Evolutionary conservation across 2,797 vertebrate species (phyloP).

Genomic region (Macropus fuliginosus): DNA sequence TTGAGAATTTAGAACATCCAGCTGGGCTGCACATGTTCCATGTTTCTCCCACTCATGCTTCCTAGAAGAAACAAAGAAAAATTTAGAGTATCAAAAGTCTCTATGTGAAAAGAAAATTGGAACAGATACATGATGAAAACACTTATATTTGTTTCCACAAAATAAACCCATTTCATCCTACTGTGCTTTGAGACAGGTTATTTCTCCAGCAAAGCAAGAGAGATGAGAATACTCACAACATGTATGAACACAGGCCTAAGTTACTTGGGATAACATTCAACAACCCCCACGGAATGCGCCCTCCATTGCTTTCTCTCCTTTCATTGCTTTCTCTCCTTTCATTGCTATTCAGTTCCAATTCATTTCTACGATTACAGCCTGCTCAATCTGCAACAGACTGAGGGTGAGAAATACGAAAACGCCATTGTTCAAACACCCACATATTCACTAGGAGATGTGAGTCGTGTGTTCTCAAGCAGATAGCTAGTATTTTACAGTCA

Average conservation of each 20-base stretch:
- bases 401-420: background rate
- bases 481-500: background rate
- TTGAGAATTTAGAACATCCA: conserved; percentile 88
- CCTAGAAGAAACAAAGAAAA: conserved; percentile 83
- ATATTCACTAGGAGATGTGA: too few species aligned
- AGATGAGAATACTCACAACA: background rate
- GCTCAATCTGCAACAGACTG: background rate
- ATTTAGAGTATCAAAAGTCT: background rate
- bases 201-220: background rate
- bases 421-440: background rate
- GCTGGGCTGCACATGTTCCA: conserved; percentile 94
- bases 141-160: rapidly evolving
- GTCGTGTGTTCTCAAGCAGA: background rate
- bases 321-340: too few species aligned
- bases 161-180: background rate
- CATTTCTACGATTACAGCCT: background rate
- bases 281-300: rapidly evolving
- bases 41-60: conserved; percentile 97
- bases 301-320: rapidly evolving
- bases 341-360: background rate
- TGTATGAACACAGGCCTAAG: background rate
- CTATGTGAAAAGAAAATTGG: background rate
- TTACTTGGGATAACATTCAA: background rate
- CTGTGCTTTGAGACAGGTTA: background rate
- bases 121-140: rapidly evolving